Percentiles rank a stretch among this genome's conserved stretches.
phyloP scores from a whole-genome alignment of 2,113 vertebrate species.

The Sinocyclocheilus grahami region DNA sequence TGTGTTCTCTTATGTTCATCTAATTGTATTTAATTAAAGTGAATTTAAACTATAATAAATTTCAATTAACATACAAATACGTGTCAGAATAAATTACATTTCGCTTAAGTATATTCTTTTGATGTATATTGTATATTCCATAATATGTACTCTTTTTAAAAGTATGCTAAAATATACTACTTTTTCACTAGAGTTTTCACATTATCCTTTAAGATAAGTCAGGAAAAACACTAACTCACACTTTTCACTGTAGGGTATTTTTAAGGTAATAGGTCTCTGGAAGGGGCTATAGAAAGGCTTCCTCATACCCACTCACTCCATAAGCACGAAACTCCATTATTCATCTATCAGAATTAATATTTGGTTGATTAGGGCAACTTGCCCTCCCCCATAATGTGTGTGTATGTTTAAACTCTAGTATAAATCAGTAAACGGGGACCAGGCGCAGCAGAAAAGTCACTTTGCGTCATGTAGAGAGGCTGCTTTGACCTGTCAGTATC shows the following conservation, averaged over 20 bases:
- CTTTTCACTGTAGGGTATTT: constrained; percentile 57
- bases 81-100: background rate
- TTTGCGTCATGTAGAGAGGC: background rate
- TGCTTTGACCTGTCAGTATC: background rate
- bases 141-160: background rate
- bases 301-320: background rate
- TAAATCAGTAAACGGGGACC: constrained; percentile 17
- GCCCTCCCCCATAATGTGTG: background rate
- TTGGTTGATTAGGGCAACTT: background rate
- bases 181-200: background rate
- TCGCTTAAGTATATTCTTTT: background rate
- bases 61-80: no score
- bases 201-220: constrained; percentile 48
- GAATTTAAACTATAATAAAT: background rate
- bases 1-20: background rate
- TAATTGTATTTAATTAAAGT: background rate
- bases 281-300: background rate
- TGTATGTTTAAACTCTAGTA: background rate
- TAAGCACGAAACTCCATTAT: constrained; percentile 27
- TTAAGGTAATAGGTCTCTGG: constrained; percentile 52
- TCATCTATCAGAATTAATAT: constrained; percentile 43
- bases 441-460: background rate
- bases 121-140: background rate
- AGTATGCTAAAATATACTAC: no score
- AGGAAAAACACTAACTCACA: constrained; percentile 52